Base-by-base conservation (phyloP, 2,888 invertebrate genomes). In the Nudaria mundana region DNA sequence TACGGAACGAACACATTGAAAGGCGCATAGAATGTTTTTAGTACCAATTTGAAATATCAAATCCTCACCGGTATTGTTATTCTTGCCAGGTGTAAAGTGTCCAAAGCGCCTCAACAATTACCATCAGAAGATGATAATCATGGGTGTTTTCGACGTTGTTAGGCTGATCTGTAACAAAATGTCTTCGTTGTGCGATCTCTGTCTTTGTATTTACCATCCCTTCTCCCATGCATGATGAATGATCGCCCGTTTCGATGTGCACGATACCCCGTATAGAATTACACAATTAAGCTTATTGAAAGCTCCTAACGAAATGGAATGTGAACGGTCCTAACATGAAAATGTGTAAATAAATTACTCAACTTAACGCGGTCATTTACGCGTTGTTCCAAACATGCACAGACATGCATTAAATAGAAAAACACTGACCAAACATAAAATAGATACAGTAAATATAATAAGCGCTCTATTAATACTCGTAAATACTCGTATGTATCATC, bases 41-140 rank as follows among this genome's bases (percentile, higher is more conserved):
- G n/a, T n/a, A n/a, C n/a, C n/a, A n/a, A n/a, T n/a, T n/a, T n/a
- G 75, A 75, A 78, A 78, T 37, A 10, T 72, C 61, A 81, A 76
- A 76, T 66, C 81, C 86, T 86, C 86, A 87, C 86, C 86, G 82
- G 77, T 84, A 73, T 74, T 66, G 47, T 63, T 70, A 66, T 68
- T 67, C 85, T 77, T 71, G 86, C 76, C 85, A 83, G 85, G 80
- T 68, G 82, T 75, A 71, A 76, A 69, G 69, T 76, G 83, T 86
- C 84, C 80, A 80, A 82, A 80, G 84, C 82, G 83, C 20, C 84
- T 78, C 81, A 81, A 72, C 68, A 74, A 83, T 76, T 83, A 87
- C 79, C 86, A 88, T 88, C 88, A 88, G 87, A 88, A 87, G 84
- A 88, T 88, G 83, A 88, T 88, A 81, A 88, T 86, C 88, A 88